Evolutionary conservation across 2,113 vertebrate species (phyloP).

Genomic region (Sisor rabdophorus): DNA sequence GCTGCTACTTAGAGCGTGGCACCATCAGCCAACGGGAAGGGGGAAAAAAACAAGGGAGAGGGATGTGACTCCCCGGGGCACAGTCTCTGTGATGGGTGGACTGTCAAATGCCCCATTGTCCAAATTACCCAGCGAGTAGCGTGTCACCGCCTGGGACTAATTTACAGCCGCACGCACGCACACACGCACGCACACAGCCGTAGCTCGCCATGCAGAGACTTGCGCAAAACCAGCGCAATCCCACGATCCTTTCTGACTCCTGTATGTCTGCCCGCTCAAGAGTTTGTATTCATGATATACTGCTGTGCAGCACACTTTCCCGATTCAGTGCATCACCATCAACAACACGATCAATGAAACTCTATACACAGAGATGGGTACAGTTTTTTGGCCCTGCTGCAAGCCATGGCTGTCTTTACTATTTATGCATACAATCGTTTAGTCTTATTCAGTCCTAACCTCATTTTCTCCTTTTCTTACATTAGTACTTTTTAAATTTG

Average conservation of each 20-base stretch:
- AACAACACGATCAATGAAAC: conserved; percentile 31
- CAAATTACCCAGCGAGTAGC: conserved; percentile 74
- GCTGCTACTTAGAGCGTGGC: conserved; percentile 72
- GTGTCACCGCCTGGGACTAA: conserved; percentile 76
- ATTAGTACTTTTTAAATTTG: neutral
- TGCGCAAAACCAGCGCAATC: neutral
- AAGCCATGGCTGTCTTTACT: neutral
- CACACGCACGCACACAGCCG: conserved; percentile 18
- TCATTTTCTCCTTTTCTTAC: neutral
- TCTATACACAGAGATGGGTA: conserved; percentile 6
- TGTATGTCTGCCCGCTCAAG: conserved; percentile 25
- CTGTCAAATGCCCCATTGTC: conserved; percentile 84
- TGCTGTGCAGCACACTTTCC: conserved; percentile 26
- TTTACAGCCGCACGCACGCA: conserved; percentile 64
- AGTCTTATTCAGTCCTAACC: neutral
- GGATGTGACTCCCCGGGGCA: conserved; percentile 70
- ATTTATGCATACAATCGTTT: conserved; percentile 5
- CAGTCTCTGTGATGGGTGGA: conserved; percentile 72
- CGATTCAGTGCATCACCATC: conserved; percentile 27
- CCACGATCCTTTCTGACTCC: conserved; percentile 25
- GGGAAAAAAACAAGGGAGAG: conserved; percentile 62
- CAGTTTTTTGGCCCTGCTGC: conserved; percentile 1
- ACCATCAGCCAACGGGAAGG: conserved; percentile 65
- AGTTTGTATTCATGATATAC: conserved; percentile 32
- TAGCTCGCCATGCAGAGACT: conserved; percentile 5